These are phyloP conservation scores for Ptychobarbus kaznakovi DNA, from an alignment of 2,797 vertebrate species.

Conservation along the genomic window DNA sequence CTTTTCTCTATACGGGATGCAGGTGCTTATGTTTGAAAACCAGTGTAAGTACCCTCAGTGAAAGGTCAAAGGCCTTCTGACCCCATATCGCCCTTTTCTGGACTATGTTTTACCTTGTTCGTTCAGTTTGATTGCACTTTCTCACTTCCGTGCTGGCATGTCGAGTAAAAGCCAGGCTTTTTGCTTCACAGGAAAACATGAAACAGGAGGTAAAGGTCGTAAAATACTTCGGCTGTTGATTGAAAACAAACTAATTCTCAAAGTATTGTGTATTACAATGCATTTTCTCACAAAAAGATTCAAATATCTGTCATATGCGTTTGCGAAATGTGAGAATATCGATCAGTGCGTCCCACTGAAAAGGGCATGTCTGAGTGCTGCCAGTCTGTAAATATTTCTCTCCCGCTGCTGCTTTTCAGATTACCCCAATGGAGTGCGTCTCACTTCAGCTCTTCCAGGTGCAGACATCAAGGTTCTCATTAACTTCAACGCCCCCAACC, in stretches of 20 bases:
- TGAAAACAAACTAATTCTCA: slow-evolving; percentile 9
- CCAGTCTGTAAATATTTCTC: slow-evolving; percentile 38
- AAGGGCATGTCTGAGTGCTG: slow-evolving; percentile 36
- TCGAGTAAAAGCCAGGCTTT: not conserved
- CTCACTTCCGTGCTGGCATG: not conserved
- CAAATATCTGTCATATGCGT: not conserved
- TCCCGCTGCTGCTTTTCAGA: slow-evolving; percentile 73
- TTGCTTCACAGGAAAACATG: not conserved
- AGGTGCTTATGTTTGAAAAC: slow-evolving; percentile 95
- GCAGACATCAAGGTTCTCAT: slow-evolving; percentile 95
- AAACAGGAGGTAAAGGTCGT: not conserved
- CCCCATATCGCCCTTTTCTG: not conserved
- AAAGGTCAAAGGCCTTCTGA: not conserved
- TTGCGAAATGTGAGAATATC: slow-evolving; percentile 37
- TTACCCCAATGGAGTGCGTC: slow-evolving; percentile 94
- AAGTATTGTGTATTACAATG: not conserved
- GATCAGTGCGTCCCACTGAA: slow-evolving; percentile 34
- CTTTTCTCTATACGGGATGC: slow-evolving; percentile 96
- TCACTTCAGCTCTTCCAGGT: slow-evolving; percentile 93
- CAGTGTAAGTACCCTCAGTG: slow-evolving; percentile 84
- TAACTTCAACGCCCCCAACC: slow-evolving; percentile 97
- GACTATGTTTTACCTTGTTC: not conserved
- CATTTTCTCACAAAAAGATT: slow-evolving; percentile 10
- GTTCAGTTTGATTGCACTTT: not conserved
- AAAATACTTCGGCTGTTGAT: slow-evolving; percentile 1